Evolutionary conservation across 2,888 invertebrate species (phyloP).

Genomic region (Eristalis intricaria): DNA sequence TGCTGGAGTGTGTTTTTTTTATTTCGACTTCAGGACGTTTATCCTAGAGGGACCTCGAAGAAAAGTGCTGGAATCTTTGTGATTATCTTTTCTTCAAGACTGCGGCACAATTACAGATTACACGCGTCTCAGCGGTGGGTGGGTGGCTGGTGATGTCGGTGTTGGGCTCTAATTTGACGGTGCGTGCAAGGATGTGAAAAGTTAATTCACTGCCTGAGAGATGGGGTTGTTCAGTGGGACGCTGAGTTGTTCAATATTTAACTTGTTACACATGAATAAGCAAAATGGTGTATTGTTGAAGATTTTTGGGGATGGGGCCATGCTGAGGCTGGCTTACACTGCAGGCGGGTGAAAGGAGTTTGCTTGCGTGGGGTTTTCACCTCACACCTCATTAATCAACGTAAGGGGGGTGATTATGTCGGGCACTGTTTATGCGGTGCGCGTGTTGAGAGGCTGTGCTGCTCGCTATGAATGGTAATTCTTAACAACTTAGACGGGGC

Average conservation of each 20-base stretch:
- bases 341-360: slow-evolving; percentile 16
- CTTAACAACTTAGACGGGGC: background rate
- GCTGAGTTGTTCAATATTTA: slow-evolving; percentile 61
- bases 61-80: slow-evolving; percentile 42
- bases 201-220: slow-evolving; percentile 48
- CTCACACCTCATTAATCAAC: slow-evolving; percentile 35
- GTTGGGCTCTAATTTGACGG: slow-evolving; percentile 40
- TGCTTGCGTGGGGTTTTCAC: slow-evolving; percentile 6
- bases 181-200: slow-evolving; percentile 62
- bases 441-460: background rate
- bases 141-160: background rate
- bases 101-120: slow-evolving; percentile 40
- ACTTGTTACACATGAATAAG: slow-evolving; percentile 64
- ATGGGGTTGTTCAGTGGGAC: slow-evolving; percentile 3
- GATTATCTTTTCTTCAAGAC: slow-evolving; percentile 62
- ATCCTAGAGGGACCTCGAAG: slow-evolving; percentile 54
- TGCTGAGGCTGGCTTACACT: background rate
- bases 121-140: background rate
- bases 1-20: background rate
- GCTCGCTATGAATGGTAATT: background rate
- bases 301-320: slow-evolving; percentile 4
- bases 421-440: background rate
- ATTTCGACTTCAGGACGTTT: background rate
- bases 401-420: slow-evolving; percentile 16
- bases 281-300: slow-evolving; percentile 52